Base-by-base conservation (phyloP, 1,140 invertebrate species). In the Neodiprion lecontei region DNA sequence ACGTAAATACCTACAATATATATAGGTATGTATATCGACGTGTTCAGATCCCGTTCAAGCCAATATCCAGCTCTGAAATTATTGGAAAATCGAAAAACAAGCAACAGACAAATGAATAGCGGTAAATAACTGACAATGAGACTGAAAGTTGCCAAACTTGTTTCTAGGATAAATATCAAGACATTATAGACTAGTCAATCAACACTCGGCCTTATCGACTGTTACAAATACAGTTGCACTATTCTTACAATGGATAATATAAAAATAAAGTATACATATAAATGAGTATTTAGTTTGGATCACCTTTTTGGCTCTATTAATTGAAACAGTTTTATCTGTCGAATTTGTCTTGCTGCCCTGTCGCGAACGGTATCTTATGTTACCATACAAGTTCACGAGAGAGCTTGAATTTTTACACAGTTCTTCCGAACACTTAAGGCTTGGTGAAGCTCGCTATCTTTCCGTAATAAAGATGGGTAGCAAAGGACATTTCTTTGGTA, bases 21-120 rank as follows among this genome's bases (percentile, higher is more conserved):
- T 23, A 11, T 66, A 73, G 49, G 47, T 67, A 73, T 72, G 47
- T 67, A 73, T n/a, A 40, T 48, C n/a, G 3, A 17, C 7, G 8
- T 50, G 53, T 21, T 1, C 12, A 12, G 61, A 23, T 23, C 28
- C 47, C 72, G 61, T 14, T 61, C 53, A 17, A 61, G 11, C 11
- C 53, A 17, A 61, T 12, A 61, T 61, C 4, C 9, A 14, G 53
- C 11, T 12, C 53, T 17, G 53, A 0, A 11, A 14, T 61, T 9
- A 17, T 17, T 12, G 9, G n/a, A 14, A 12, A 5, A 61, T 61
- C 53, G 53, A 61, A 61, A 61, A 61, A 61, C 53, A 12, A 61
- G n/a, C n/a, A 61, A 17, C 53, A 61, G 11, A 12, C 5, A 5
- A 5, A 61, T 17, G 9, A 61, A 61, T 12, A 61, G n/a, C 53